These are phyloP conservation scores for Autographa pulchrina DNA, from an alignment of 2,888 invertebrate species.

Conservation along the genomic window DNA sequence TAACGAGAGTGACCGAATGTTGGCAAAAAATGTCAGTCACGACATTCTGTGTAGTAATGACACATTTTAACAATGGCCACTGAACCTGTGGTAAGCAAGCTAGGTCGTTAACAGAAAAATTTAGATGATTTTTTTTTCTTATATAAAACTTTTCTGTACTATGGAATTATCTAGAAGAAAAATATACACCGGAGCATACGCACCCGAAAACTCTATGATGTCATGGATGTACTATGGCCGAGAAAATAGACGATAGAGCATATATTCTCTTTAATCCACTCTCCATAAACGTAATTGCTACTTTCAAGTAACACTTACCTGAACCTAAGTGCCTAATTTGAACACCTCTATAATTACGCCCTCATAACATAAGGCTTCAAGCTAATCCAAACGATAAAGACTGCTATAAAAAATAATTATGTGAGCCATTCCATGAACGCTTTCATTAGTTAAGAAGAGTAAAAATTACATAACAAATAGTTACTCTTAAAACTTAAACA, in stretches of 20 bases:
- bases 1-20: constrained; percentile 64
- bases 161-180: too few species aligned
- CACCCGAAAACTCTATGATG: too few species aligned
- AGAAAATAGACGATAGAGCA: too few species aligned
- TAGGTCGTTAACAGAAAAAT: background rate
- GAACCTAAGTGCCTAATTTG: background rate
- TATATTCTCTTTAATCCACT: too few species aligned
- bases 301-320: too few species aligned
- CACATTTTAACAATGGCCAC: constrained; percentile 41
- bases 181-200: too few species aligned
- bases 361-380: background rate
- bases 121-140: too few species aligned
- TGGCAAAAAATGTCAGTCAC: constrained; percentile 48
- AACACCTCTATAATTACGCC: background rate
- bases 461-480: background rate
- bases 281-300: background rate
- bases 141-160: too few species aligned
- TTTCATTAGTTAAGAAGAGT: background rate
- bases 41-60: constrained; percentile 57
- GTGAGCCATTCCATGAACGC: constrained; percentile 3
- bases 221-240: too few species aligned
- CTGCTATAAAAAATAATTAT: constrained; percentile 17
- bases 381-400: background rate
- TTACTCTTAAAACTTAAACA: background rate
- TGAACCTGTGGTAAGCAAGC: background rate